Conservation (phyloP, 2,888 invertebrate genomes). For the Dynastes tityus region DNA sequence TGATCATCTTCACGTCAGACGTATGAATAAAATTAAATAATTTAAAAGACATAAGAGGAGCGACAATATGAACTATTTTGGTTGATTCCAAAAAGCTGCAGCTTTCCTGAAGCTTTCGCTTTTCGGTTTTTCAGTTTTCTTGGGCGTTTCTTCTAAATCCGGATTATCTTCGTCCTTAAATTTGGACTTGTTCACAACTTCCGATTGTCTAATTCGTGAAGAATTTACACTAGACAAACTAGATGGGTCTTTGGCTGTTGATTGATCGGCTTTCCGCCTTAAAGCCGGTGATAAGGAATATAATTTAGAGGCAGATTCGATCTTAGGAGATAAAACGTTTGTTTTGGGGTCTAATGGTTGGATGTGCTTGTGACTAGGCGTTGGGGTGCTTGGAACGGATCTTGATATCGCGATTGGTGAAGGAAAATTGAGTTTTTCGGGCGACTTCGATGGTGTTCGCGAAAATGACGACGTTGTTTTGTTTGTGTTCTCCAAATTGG, state of each 20-base stretch:
- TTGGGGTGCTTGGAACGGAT: constrained; percentile 43
- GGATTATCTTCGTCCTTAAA: constrained; percentile 12
- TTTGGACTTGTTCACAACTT: constrained; percentile 7
- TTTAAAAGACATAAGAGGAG: not conserved
- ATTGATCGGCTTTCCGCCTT: constrained; percentile 70
- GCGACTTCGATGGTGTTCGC: constrained; percentile 41
- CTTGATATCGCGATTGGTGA: not conserved
- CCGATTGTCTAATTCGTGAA: not conserved
- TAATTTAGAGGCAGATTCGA: constrained; percentile 29
- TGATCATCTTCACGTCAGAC: constrained; percentile 7
- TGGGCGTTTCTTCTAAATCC: not conserved
- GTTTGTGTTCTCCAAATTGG: constrained; percentile 58
- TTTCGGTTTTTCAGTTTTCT: constrained; percentile 62
- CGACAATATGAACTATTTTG: constrained; percentile 56
- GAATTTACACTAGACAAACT: constrained; percentile 24
- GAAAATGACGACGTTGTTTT: not conserved
- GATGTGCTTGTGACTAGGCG: constrained; percentile 42
- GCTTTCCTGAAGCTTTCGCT: constrained; percentile 68
- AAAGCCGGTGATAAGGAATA: constrained; percentile 69
- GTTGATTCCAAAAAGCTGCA: constrained; percentile 69
- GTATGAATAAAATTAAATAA: not conserved
- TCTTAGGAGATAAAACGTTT: constrained; percentile 20
- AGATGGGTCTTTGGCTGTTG: constrained; percentile 66
- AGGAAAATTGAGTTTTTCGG: constrained; percentile 9
- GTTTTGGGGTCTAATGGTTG: constrained; percentile 20